Conservation (phyloP, 2,888 invertebrate species). For the Eumerus sabulonum region DNA sequence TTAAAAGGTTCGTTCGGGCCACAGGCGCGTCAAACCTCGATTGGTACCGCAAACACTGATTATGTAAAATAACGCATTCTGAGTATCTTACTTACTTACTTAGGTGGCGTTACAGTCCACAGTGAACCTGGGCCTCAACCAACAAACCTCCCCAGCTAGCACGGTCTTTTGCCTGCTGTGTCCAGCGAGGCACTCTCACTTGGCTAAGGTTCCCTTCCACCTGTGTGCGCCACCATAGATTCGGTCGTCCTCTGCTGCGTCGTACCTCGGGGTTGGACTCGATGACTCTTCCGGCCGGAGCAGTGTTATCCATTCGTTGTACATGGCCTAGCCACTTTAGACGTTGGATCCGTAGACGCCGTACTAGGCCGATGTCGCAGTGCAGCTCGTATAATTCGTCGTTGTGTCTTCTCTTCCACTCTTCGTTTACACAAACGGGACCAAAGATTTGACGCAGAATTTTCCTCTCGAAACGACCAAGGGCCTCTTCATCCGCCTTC, state of each 20-base stretch:
- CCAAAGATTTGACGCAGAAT: too few relatives aligned
- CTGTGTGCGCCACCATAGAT: neutral
- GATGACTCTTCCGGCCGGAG: neutral
- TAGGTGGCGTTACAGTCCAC: neutral
- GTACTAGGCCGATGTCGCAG: too few relatives aligned
- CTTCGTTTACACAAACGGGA: too few relatives aligned
- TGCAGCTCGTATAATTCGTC: too few relatives aligned
- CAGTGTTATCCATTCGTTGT: neutral
- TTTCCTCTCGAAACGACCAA: too few relatives aligned
- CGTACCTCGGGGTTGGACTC: neutral
- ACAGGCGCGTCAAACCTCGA: too few relatives aligned
- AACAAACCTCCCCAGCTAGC: neutral
- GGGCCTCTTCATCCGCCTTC: too few relatives aligned
- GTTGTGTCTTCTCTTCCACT: too few relatives aligned
- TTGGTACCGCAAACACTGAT: too few relatives aligned
- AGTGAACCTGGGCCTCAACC: too few relatives aligned
- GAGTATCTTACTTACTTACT: neutral
- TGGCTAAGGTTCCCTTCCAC: neutral
- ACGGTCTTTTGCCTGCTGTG: neutral
- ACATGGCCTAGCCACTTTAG: neutral
- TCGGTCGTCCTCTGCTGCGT: neutral
- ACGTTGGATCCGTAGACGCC: neutral
- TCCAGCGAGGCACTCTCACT: neutral
- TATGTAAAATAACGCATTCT: neutral
- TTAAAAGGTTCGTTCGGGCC: too few relatives aligned